Base-by-base conservation (phyloP, 2,113 vertebrate species). In the Ploceus nigricollis region DNA sequence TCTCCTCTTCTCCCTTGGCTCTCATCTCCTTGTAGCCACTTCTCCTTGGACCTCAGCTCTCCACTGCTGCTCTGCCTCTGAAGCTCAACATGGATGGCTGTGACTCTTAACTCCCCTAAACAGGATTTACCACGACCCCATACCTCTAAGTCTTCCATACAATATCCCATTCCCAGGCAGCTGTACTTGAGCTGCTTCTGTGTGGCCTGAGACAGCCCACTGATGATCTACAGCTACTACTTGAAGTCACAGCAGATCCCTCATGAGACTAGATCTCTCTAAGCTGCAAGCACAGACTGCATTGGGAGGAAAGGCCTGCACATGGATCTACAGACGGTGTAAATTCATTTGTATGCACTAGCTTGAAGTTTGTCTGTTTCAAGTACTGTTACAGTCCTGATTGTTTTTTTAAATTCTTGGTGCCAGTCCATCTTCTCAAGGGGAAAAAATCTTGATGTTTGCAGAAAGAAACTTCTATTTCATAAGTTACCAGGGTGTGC, bases 71-170 rank as follows among this genome's bases (percentile, higher is more conserved):
- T 50, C 19, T 64, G 11, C n/a, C 28, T 65, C 44, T 83, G 44
- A 39, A 16, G 1, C 13, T n/a, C 28, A 31, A 4, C 17, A 33
- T 7, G 19, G 13, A 12, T 35, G 24, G 2, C 18, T 4, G 3
- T 33, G 33, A 45, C 17, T 4, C 19, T 92, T 37, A 44, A 27
- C 5, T 18, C 7, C 9, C 13, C 40, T 31, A 58, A 70, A 58
- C 1, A 35, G 11, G 19, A 3, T 8, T 40, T 63, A 24, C 20
- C 48, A 42, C 53, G 12, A 13, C 1, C 22, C 23, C 27, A n/a
- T n/a, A 40, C 6, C 10, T 28, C 15, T 3, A 37, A 15, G 15
- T 11, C 15, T 58, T 53, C 25, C 37, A 24, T 37, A 7, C 5
- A 22, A 18, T n/a, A 12, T n/a, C 7, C 15, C 15, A 79, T 82